Base-by-base conservation (phyloP, 2,888 invertebrate genomes). In the Synergus umbraculus region DNA sequence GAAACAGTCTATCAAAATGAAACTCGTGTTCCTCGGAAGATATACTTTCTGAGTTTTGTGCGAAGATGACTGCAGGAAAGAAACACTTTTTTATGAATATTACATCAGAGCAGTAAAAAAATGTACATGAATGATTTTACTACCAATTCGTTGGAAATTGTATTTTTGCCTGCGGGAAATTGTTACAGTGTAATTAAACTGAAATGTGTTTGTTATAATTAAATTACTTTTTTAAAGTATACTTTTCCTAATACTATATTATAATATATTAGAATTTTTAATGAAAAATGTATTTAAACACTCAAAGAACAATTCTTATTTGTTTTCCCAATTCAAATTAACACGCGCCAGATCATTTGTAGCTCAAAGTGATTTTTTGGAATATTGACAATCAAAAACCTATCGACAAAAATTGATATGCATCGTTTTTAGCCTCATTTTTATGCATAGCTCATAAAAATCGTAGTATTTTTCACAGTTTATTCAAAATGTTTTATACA, bases 1-100 rank as follows among this genome's bases (percentile, higher is more conserved):
- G 41, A 73, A 73, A 73, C 54, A 73, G 73, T 73, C 73, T 49
- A 73, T 54, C 73, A 73, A 73, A 73, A 54, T 73, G 73, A 54
- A 73, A 73, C 54, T 73, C 73, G 73, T 54, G 54, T 73, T 73
- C 54, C 54, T 37, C 37, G 12, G 73, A 2, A 15, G 73, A 73
- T 54, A 69, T 54, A 54, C 73, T 73, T 54, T 54, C 49, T 54
- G 37, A 54, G 13, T 73, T 73, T 37, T 54, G 49, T 29, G n/a
- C 49, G 49, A 46, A 49, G 37, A 73, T 73, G 49, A 37, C 29
- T 37, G 37, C n/a, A 8, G 54, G 54, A 44, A 29, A 49, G 29
- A 49, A 49, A 5, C 69, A 37, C 4, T 49, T 73, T 73, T 73
- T 54, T 73, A 73, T 54, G 54, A 73, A 73, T 73, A 73, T 37